Conservation (phyloP, 2,113 vertebrate species). For the Beaufortia kweichowensis region DNA sequence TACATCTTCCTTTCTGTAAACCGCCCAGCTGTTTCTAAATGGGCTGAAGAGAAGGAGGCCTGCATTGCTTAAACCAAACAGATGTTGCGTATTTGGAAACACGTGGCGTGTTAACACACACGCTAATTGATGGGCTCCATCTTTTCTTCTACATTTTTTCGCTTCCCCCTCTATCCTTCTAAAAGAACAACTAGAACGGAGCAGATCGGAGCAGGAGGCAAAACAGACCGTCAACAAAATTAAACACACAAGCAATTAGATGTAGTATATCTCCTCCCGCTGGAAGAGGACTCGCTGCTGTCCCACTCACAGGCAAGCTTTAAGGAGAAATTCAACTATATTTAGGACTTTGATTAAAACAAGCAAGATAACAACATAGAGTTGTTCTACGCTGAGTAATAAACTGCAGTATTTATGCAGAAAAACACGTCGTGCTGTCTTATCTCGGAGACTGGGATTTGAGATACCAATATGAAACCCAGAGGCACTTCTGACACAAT, state of each 20-base stretch:
- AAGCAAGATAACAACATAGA: constrained; percentile 18
- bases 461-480: constrained; percentile 4
- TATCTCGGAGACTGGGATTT: background rate
- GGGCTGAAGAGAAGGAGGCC: constrained; percentile 25
- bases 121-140: constrained; percentile 40
- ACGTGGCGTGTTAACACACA: constrained; percentile 40
- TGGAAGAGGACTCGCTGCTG: background rate
- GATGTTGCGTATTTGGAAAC: constrained; percentile 53
- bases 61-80: constrained; percentile 44
- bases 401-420: constrained; percentile 11
- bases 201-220: constrained; percentile 1
- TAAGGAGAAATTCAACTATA: constrained; percentile 7
- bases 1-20: constrained; percentile 32
- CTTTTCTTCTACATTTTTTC: background rate
- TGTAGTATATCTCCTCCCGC: background rate
- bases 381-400: background rate
- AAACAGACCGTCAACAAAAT: constrained; percentile 26
- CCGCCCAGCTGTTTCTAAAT: constrained; percentile 46
- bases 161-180: background rate
- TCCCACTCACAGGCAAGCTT: constrained; percentile 25
- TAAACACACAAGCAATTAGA: constrained; percentile 34
- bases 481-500: constrained; percentile 11
- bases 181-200: constrained; percentile 16
- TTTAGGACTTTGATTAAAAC: constrained; percentile 15
- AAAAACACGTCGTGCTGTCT: background rate